Conservation (phyloP, 2,113 vertebrate species). For the Salvator merianae region DNA sequence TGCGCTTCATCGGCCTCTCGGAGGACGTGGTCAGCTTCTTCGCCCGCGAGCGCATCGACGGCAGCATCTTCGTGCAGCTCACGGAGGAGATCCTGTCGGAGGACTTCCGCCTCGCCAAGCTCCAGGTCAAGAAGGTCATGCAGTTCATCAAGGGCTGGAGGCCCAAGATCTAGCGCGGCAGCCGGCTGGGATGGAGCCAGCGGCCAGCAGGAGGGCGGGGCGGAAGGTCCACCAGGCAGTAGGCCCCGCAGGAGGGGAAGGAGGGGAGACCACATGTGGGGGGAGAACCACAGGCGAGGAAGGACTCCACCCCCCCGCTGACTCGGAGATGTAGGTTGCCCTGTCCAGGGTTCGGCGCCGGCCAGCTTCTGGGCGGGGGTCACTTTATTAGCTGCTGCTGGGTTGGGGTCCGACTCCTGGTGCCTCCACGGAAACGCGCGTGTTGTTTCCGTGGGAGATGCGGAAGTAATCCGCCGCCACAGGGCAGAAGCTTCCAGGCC, state of each 20-base stretch:
- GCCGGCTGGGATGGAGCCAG: background rate
- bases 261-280: background rate
- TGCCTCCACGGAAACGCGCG: too few relatives aligned
- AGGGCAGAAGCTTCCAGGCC: too few relatives aligned
- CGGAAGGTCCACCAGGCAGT: background rate
- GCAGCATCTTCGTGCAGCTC: constrained; percentile 95
- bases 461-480: too few relatives aligned
- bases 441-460: too few relatives aligned
- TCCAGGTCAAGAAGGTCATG: constrained; percentile 98
- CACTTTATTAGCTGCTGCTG: too few relatives aligned
- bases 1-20: constrained; percentile 94
- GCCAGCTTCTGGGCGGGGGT: too few relatives aligned
- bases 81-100: constrained; percentile 96
- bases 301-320: background rate
- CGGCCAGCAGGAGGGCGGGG: too few relatives aligned
- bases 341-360: too few relatives aligned
- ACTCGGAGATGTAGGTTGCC: too few relatives aligned
- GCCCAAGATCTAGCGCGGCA: constrained; percentile 84
- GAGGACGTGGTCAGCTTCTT: constrained; percentile 93
- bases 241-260: background rate
- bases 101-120: constrained; percentile 94
- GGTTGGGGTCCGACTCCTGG: too few relatives aligned
- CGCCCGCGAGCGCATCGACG: constrained; percentile 92
- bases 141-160: constrained; percentile 99
- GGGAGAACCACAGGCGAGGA: background rate